Base-by-base conservation (phyloP, 2,888 invertebrate species). In the Limnephilus auricula region DNA sequence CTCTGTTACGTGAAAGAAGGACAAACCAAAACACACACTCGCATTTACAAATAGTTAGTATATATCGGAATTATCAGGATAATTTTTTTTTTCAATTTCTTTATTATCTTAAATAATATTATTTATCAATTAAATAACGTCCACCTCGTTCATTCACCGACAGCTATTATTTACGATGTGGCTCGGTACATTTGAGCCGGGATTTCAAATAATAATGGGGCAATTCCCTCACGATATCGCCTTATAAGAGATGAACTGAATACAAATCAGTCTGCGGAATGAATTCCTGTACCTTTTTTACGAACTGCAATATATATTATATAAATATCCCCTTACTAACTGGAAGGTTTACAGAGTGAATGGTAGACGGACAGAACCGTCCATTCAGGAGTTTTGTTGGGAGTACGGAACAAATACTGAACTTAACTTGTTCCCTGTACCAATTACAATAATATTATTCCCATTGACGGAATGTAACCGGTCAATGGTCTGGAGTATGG, bases 191-290 rank as follows among this genome's bases (percentile, higher is more conserved):
- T 82, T 82, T 82, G 34, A 82, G 82, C 82, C 34, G 85, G 40
- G 85, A 85, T 85, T 65, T 65, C 85, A 85, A 30, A 85, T 85
- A 85, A 85, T 85, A 85, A 85, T 40, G n/a, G 85, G 40, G 45
- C 85, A 85, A 85, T 85, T 85, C 85, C 85, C 40, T 85, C 85
- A 85, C 85, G 85, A 85, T 34, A 65, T 65, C 65, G 65, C 65
- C 65, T 65, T 65, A 40, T 40, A 40, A 40, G 85, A 40, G 85
- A 85, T 30, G 85, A 85, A 50, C 90, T 92, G 92, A 90, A 92
- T 92, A 92, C 89, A 86, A 90, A 92, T 85, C 89, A 92, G 90
- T 37, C 37, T 84, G 79, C 50, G 37, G 25, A 65, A 65, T 65
- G 65, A 65, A 65, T 65, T 90, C 83, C 85, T 89, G 85, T 65